Evolutionary conservation across 2,797 vertebrate genomes (phyloP).

Genomic region (Thalassophryne amazonica): DNA sequence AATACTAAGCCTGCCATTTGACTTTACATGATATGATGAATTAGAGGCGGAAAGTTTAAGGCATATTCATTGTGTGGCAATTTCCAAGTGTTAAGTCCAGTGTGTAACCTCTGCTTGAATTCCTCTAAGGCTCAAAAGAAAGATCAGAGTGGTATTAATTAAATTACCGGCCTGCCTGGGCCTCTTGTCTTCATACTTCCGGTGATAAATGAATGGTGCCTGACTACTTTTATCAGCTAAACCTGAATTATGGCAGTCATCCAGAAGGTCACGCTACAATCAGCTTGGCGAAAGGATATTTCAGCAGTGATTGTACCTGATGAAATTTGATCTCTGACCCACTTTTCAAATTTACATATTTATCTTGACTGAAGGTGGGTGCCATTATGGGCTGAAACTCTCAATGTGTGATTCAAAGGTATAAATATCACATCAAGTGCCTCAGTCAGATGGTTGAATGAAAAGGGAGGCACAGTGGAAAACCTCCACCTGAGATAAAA

Average conservation of each 20-base stretch:
- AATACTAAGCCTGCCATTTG: constrained; percentile 58
- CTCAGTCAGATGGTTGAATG: constrained; percentile 45
- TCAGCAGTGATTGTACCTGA: constrained; percentile 59
- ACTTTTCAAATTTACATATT: constrained; percentile 73
- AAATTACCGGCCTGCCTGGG: constrained; percentile 30
- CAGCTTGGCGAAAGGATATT: constrained; percentile 54
- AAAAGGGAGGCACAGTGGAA: constrained; percentile 41
- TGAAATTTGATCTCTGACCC: constrained; percentile 71
- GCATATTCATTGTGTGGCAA: constrained; percentile 13
- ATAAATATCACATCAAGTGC: constrained; percentile 59
- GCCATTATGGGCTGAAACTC: constrained; percentile 63
- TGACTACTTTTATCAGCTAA: constrained; percentile 47
- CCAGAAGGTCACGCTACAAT: constrained; percentile 49
- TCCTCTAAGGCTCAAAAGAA: constrained; percentile 20
- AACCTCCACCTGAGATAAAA: constrained; percentile 57
- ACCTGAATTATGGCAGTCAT: constrained; percentile 43
- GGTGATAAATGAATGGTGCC: constrained; percentile 37
- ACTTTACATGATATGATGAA: constrained; percentile 45
- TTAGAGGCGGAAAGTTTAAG: constrained; percentile 14
- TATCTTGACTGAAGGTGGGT: constrained; percentile 68
- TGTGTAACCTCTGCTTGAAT: constrained; percentile 24
- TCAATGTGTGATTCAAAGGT: constrained; percentile 62
- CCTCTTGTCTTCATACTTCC: constrained; percentile 28
- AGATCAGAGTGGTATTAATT: constrained; percentile 46
- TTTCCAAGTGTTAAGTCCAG: constrained; percentile 23